These are phyloP conservation scores for Aulostomus chinensis DNA, from an alignment of 2,797 vertebrate species.

Conservation along the genomic window DNA sequence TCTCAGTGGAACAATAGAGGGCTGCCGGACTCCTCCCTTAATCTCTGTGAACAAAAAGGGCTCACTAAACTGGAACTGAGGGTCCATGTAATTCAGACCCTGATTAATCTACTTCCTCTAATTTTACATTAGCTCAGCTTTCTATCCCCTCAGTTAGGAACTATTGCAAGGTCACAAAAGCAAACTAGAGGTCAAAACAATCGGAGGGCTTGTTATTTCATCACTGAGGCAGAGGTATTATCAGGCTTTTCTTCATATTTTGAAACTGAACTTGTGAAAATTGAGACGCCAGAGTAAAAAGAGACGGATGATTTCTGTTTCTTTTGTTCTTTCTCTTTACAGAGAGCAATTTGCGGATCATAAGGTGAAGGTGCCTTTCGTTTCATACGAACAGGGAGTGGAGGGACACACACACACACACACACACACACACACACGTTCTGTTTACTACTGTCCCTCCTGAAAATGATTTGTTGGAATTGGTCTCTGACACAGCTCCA, in stretches of 20 bases:
- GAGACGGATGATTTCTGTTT: constrained; percentile 19
- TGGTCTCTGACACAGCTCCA: constrained; percentile 69
- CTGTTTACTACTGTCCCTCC: constrained; percentile 71
- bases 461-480: constrained; percentile 78
- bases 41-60: constrained; percentile 77
- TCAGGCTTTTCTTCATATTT: constrained; percentile 29
- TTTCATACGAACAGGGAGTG: constrained; percentile 53
- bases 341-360: constrained; percentile 27
- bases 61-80: constrained; percentile 77
- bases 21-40: constrained; percentile 79
- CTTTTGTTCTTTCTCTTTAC: constrained; percentile 35
- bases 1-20: constrained; percentile 79
- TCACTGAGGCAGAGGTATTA: constrained; percentile 2
- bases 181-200: constrained; percentile 57
- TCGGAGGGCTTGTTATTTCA: background rate
- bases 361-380: constrained; percentile 65
- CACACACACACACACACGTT: background rate
- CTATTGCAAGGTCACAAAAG: constrained; percentile 64
- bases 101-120: constrained; percentile 77
- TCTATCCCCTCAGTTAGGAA: constrained; percentile 62
- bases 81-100: constrained; percentile 78
- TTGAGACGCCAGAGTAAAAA: constrained; percentile 25
- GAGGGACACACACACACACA: constrained; percentile 22
- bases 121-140: constrained; percentile 77
- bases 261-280: constrained; percentile 27